These are phyloP conservation scores for Leptocoma aspasia DNA, from an alignment of 2,113 vertebrate genomes.

Conservation along the genomic window DNA sequence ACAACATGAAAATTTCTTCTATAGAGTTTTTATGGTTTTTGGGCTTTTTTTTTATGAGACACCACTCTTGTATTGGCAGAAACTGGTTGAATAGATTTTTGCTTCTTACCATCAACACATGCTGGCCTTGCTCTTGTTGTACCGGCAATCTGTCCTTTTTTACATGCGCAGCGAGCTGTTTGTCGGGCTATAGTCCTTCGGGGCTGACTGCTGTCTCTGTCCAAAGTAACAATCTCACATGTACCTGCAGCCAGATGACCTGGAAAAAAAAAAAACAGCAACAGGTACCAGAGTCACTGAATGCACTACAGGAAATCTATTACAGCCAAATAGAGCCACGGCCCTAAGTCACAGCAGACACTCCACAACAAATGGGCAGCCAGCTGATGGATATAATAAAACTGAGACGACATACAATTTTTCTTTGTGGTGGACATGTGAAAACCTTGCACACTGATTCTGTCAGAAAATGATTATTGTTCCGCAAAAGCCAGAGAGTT, in stretches of 20 bases:
- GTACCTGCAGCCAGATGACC: constrained; percentile 98
- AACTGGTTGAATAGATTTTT: constrained; percentile 39
- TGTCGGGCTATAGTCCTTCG: constrained; percentile 97
- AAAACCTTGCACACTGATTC: constrained; percentile 39
- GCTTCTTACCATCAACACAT: constrained; percentile 94
- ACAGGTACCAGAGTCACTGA: constrained; percentile 69
- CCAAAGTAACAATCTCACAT: constrained; percentile 96
- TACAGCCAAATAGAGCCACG: not conserved
- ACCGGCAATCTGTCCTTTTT: constrained; percentile 98
- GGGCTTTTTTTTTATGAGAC: not conserved
- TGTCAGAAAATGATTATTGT: constrained; percentile 49
- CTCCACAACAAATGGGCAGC: constrained; percentile 54
- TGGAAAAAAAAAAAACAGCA: constrained; percentile 77
- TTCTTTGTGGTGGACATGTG: constrained; percentile 38
- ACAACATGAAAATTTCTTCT: not conserved
- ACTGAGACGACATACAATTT: constrained; percentile 46
- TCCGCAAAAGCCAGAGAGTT: constrained; percentile 12
- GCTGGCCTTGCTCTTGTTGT: constrained; percentile 96
- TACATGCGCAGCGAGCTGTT: constrained; percentile 98
- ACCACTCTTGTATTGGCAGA: not conserved
- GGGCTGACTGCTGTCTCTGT: constrained; percentile 96
- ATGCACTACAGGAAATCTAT: constrained; percentile 54
- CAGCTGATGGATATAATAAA: constrained; percentile 57
- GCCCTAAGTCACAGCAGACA: constrained; percentile 42
- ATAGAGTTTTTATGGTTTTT: not conserved